phyloP scores from a whole-genome alignment of 2,888 invertebrate species.

The Dolichopus griseipennis region DNA sequence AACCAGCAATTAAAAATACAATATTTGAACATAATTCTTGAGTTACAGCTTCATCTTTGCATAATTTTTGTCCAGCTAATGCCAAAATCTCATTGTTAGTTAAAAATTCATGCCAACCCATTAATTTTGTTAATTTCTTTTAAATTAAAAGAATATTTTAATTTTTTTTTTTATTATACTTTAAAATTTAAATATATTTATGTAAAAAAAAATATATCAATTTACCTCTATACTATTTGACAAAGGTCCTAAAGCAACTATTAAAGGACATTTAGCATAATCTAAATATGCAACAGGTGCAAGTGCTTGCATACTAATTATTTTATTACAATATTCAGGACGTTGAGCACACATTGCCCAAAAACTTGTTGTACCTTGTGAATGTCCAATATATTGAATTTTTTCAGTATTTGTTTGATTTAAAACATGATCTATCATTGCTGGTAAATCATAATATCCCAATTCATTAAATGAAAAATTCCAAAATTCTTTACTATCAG shows the following conservation, averaged over 20 bases:
- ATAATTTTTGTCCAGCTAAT: constrained; percentile 43
- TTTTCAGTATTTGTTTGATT: constrained; percentile 39
- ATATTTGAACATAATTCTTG: constrained; percentile 52
- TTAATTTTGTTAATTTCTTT: constrained; percentile 13
- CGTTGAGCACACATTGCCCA: constrained; percentile 34
- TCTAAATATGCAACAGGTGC: constrained; percentile 36
- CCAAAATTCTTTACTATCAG: constrained; percentile 16
- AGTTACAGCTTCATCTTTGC: constrained; percentile 44
- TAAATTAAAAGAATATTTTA: constrained; percentile 1
- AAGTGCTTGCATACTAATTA: constrained; percentile 34
- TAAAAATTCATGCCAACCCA: constrained; percentile 46
- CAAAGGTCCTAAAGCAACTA: constrained; percentile 11
- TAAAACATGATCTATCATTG: constrained; percentile 46
- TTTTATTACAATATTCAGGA: constrained; percentile 39
- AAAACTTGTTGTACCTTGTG: constrained; percentile 43
- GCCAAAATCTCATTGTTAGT: constrained; percentile 46
- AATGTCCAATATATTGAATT: constrained; percentile 52
- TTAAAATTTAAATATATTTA: no score
- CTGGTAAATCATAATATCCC: constrained; percentile 48
- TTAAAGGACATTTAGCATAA: constrained; percentile 23
- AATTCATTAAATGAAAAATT: constrained; percentile 46
- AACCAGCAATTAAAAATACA: constrained; percentile 46
- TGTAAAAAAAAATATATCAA: background rate
- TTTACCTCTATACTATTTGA: constrained; percentile 16
- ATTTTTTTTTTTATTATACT: no score